Base-by-base conservation (phyloP, 2,113 vertebrate species). In the Hystrix brachyura region DNA sequence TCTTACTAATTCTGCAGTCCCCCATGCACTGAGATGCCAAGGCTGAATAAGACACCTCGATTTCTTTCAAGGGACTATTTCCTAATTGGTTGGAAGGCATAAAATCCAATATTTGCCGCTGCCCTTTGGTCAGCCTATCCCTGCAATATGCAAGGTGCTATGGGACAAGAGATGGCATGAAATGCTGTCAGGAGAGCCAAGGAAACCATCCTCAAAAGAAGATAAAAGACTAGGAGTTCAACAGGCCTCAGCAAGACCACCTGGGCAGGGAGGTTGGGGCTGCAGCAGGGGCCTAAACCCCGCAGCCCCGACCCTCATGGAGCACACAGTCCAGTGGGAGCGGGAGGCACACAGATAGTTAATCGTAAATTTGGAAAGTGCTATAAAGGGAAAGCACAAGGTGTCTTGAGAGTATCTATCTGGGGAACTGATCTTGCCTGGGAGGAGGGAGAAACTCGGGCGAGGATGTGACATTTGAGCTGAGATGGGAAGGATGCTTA, bases 341-440 rank as follows among this genome's bases (percentile, higher is more conserved):
- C 13, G 8, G 67, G 1, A 62, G n/a, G 57, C 3, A 43, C 55
- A 43, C 2, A 2, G 29, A 83, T 0, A 53, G 62, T 72, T 81
- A 12, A 60, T 23, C 29, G 38, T 51, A 83, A 65, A 69, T 93
- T 60, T 55, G 83, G 88, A 55, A 72, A 82, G 64, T 23, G 29
- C 64, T 93, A 48, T 43, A 29, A 87, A 92, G 34, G 81, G 43
- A 64, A 96, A 92, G 55, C 57, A 65, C 29, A 80, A 67, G 51
- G 21, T 74, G 18, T 87, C 89, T 94, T 46, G 4, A 79, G 92
- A 89, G 72, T 57, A 9, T 38, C 32, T 51, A 3, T 53, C 48
- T 29, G 7, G 88, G 88, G 71, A 71, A 38, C 53, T 67, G 91
- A 78, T 65, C 43, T 65, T 32, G 48, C 60, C 74, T 34, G 60